These are phyloP conservation scores for Eriocheir sinensis DNA, from an alignment of 1,140 invertebrate species.

Conservation along the genomic window DNA sequence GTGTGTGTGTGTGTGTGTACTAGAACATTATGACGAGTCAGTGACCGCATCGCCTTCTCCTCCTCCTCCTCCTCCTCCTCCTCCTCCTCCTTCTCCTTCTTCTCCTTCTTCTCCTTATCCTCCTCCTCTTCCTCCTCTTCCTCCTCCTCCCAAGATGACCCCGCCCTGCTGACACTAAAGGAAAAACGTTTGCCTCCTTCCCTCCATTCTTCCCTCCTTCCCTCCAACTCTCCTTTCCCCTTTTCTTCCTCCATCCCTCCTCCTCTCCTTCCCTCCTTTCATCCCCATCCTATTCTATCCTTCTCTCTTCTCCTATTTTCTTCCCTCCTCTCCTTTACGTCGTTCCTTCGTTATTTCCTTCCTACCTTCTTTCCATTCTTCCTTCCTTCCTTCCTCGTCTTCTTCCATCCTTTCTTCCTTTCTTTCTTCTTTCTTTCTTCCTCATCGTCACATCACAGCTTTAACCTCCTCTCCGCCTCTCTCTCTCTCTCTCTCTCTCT, in stretches of 20 bases:
- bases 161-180: not conserved
- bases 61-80: not conserved
- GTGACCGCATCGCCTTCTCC: no score
- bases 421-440: no score
- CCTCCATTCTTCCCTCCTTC: not conserved
- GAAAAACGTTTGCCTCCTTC: not conserved
- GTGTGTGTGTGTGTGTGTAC: constrained; percentile 32
- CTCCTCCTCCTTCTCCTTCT: not conserved
- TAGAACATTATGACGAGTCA: no score
- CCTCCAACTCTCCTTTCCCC: not conserved
- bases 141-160: no score
- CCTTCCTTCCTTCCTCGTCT: not conserved
- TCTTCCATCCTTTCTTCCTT: not conserved
- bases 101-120: not conserved
- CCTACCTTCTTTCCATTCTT: not conserved
- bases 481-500: not conserved
- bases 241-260: not conserved
- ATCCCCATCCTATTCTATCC: not conserved
- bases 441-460: not conserved
- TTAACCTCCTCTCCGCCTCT: not conserved
- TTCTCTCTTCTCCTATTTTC: not conserved
- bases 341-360: not conserved
- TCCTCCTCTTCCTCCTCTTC: not conserved
- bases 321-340: not conserved
- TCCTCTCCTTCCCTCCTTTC: no score